Evolutionary conservation across 2,113 vertebrate species (phyloP), one percentile per base, ranked within the genome.

Genomic region (Erinaceus europaeus): DNA sequence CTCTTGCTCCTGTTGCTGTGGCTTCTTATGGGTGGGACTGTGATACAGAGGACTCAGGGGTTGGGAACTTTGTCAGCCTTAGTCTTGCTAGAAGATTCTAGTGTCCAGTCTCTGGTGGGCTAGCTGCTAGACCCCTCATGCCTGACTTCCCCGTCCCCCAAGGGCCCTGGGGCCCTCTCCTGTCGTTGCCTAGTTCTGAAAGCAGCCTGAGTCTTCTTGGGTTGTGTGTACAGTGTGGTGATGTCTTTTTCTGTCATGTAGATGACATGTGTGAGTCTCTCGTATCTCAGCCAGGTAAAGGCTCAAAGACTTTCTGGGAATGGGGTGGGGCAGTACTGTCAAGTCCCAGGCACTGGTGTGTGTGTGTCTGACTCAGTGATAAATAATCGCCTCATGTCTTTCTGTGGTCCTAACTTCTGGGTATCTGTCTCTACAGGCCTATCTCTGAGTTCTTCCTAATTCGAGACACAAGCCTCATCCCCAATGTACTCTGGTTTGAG

Each of bases 401-500:
- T n/a, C n/a, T n/a, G n/a, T 10, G 52, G 52, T 38, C 42, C 34
- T 65, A 72, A 44, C 61, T 64, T 34, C 81, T 57, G 67, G 55
- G 12, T 77, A 5, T 91, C 44, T 93, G 53, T 42, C 17, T 94
- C 73, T 89, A 5, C 72, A 99, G 99, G 99, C 99, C 98, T 40
- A 95, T 99, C 94, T 98, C 99, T 53, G 99, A 99, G 97, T 99
- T 99, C 97, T 99, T 99, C 96, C 97, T 99, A 96, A 99, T 99
- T 95, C 97, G 99, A 95, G 99, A 99, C 96, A 99, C 99, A 42
- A 99, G 99, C 96, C 98, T 99, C 96, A 99, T 99, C 91, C 99
- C 99, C 72, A 99, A 99, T 68, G 99, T 99, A 86, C 96, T 99
- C 92, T 99, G 99, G 99, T 99, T 99, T 96, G 99, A 99, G 93